Evolutionary conservation across 2,797 vertebrate genomes (phyloP).

Genomic region (Holocentrus rufus): DNA sequence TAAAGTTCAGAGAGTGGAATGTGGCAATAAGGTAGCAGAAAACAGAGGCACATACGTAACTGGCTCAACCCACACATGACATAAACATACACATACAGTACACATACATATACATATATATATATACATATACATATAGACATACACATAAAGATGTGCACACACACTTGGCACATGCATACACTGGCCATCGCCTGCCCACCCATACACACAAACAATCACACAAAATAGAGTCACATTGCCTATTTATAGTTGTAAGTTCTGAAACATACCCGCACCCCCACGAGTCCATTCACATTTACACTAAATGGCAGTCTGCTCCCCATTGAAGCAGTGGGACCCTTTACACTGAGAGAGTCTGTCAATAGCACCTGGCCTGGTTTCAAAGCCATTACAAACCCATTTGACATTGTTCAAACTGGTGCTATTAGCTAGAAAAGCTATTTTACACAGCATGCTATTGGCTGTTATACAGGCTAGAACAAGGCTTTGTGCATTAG

Average conservation of each 20-base stretch:
- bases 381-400: conserved; percentile 69
- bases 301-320: conserved; percentile 26
- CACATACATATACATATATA: too few relatives aligned
- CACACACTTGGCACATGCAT: not conserved
- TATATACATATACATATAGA: not conserved
- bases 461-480: conserved; percentile 35
- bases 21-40: not conserved
- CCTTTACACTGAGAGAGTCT: conserved; percentile 51
- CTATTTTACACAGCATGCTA: conserved; percentile 46
- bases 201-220: conserved; percentile 1
- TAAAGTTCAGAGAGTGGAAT: conserved; percentile 19
- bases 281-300: conserved; percentile 22
- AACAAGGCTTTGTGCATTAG: conserved; percentile 53
- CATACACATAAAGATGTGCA: not conserved
- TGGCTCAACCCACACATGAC: not conserved
- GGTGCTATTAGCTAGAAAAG: conserved; percentile 58
- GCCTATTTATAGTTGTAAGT: conserved; percentile 7
- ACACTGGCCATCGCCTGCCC: not conserved
- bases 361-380: conserved; percentile 67
- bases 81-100: too few relatives aligned
- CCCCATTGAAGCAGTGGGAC: conserved; percentile 43
- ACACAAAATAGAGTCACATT: not conserved
- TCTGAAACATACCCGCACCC: conserved; percentile 31
- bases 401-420: conserved; percentile 73
- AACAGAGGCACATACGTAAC: conserved; percentile 1